Conservation (phyloP, 2,888 invertebrate genomes). For the Slavum lentiscoides region DNA sequence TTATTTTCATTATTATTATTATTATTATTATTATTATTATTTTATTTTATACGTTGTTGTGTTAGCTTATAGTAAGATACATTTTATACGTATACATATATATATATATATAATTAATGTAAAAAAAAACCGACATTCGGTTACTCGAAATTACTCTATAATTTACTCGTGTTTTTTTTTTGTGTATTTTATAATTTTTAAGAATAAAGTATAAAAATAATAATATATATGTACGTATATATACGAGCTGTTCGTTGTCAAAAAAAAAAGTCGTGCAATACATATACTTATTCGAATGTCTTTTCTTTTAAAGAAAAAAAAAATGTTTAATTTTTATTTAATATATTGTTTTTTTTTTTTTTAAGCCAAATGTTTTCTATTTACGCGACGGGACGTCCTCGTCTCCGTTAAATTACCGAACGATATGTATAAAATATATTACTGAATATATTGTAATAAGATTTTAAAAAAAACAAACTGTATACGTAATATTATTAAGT, state of each 20-base stretch:
- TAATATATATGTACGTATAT: too few relatives aligned
- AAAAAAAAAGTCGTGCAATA: constrained; percentile 36
- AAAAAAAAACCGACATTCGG: constrained; percentile 18
- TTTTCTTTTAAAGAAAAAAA: background rate
- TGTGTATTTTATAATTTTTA: background rate
- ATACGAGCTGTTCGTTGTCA: background rate
- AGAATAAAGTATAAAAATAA: background rate
- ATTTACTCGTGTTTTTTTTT: constrained; percentile 4
- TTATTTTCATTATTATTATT: background rate
- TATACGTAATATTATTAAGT: constrained; percentile 51
- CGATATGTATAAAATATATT: background rate
- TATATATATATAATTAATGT: constrained; percentile 14
- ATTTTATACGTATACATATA: constrained; percentile 4
- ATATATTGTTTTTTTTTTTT: background rate
- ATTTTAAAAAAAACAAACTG: constrained; percentile 12
- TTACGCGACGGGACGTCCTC: background rate
- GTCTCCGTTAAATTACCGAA: background rate
- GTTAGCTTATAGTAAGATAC: constrained; percentile 12
- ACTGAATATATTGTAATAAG: background rate
- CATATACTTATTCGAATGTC: too few relatives aligned
- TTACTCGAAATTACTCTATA: constrained; percentile 16
- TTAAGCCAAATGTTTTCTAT: background rate
- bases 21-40: constrained; percentile 8
- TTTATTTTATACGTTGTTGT: constrained; percentile 30
- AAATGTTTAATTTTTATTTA: too few relatives aligned